Percentiles rank a stretch among this genome's conserved stretches.
Conservation (phyloP, 1,140 invertebrate genomes). For the Brachionus rotundiformis region DNA sequence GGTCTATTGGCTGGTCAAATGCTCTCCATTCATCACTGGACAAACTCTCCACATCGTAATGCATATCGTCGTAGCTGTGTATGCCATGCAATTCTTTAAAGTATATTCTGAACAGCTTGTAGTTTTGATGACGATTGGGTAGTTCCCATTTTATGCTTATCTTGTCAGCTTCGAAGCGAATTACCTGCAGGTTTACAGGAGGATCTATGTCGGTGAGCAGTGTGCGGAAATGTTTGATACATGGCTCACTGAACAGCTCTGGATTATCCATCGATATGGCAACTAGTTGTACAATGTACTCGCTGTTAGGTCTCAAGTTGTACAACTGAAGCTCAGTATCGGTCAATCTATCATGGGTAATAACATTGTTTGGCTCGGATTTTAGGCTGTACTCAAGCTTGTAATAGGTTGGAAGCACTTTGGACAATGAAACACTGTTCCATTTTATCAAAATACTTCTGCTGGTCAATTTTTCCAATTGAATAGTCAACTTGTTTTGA, state of each 20-base stretch:
- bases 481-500: constrained; percentile 16
- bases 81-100: not conserved
- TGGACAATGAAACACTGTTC: not conserved
- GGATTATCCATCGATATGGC: not conserved
- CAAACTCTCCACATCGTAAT: not conserved
- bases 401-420: constrained; percentile 28
- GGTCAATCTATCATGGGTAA: not conserved
- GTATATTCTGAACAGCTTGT: not conserved
- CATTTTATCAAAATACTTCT: constrained; percentile 19
- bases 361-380: not conserved
- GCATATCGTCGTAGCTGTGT: not conserved
- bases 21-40: not conserved
- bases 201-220: constrained; percentile 2
- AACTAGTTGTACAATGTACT: not conserved
- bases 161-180: constrained; percentile 12
- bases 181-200: not conserved
- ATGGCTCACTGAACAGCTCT: not conserved
- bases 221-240: constrained; percentile 21
- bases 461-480: constrained; percentile 23
- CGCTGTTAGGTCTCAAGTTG: constrained; percentile 24
- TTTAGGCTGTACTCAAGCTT: constrained; percentile 29
- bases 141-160: constrained; percentile 41
- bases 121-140: not conserved
- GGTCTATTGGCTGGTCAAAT: constrained; percentile 4
- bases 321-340: constrained; percentile 16